Conservation (phyloP, 2,888 invertebrate species). For the Dryocosmus kuriphilus region DNA sequence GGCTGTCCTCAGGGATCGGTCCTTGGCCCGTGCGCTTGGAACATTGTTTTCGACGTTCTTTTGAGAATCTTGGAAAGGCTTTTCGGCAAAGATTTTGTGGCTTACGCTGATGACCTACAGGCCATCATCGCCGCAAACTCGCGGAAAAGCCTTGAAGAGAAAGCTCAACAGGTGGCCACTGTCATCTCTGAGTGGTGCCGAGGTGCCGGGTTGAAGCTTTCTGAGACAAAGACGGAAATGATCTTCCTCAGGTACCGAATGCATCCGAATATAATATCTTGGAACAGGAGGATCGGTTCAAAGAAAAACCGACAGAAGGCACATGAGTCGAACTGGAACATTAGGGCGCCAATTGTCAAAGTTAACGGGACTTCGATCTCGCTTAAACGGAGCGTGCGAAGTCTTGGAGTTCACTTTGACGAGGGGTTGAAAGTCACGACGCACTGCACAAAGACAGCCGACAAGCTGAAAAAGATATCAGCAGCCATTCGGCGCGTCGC, state of each 20-base stretch:
- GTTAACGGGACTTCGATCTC: slow-evolving; percentile 25
- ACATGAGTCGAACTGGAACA: background rate
- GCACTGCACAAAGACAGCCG: slow-evolving; percentile 21
- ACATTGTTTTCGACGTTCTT: slow-evolving; percentile 54
- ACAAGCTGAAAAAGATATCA: background rate
- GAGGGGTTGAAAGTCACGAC: background rate
- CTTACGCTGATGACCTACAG: slow-evolving; percentile 53
- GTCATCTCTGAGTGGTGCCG: slow-evolving; percentile 10
- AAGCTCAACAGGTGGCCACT: slow-evolving; percentile 39
- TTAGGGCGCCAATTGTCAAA: slow-evolving; percentile 23
- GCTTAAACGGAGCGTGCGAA: slow-evolving; percentile 22
- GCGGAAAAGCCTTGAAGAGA: slow-evolving; percentile 36
- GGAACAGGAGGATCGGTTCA: background rate
- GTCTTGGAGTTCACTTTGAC: slow-evolving; percentile 30
- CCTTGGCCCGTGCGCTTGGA: slow-evolving; percentile 53
- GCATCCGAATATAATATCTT: background rate
- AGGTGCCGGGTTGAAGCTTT: slow-evolving; percentile 41
- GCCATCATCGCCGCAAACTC: slow-evolving; percentile 41
- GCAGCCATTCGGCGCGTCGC: slow-evolving; percentile 10
- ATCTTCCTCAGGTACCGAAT: background rate
- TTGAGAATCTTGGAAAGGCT: slow-evolving; percentile 38
- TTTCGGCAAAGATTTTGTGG: slow-evolving; percentile 34
- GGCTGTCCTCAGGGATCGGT: slow-evolving; percentile 55
- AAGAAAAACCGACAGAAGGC: background rate
- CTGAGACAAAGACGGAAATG: background rate